Evolutionary conservation across 2,113 vertebrate genomes (phyloP), one percentile per base, ranked within the genome.

Genomic region (Aspidoscelis tigris): DNA sequence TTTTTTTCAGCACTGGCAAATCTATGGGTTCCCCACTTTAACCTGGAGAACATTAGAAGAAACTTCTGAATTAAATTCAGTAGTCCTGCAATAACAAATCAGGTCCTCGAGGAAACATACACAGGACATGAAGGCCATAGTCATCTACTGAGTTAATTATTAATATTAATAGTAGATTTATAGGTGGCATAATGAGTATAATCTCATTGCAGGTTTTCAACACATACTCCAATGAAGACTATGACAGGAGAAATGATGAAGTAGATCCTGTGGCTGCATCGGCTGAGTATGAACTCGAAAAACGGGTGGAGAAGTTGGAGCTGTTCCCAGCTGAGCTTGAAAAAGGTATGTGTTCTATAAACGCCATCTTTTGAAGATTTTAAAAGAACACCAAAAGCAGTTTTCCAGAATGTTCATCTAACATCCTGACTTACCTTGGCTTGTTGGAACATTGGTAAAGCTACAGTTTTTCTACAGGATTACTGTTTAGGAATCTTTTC

Each of bases 231-330:
- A 99, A 99, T 41, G 98, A 99, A 95, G 98, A 99, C 91, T 99
- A 99, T 77, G 98, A 99, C 93, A 95, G 99, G 68, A 96, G 97
- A 86, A 99, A 99, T 47, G 98, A 99, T 88, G 98, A 99, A 88
- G 98, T 99, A 87, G 99, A 99, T 89, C 99, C 99, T 0, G 98
- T 99, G 92, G 98, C 98, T 26, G 98, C 99, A 70, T 99, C 99
- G 9, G 99, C 98, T 1, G 98, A 99, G 85, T 99, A 99, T 72
- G 99, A 99, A 92, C 96, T 99, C 10, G 99, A 99, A 93, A 99
- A 99, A 88, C 97, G 99, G 85, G 98, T 99, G 92, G 99, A 99
- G 92, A 99, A 99, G 89, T 95, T 99, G 94, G 98, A 99, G 86
- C 97, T 99, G 87, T 99, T 99, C 96, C 98, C 98, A 24, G 98